Conservation (phyloP, 2,888 invertebrate species). For the Hydrotaea cyrtoneurina region DNA sequence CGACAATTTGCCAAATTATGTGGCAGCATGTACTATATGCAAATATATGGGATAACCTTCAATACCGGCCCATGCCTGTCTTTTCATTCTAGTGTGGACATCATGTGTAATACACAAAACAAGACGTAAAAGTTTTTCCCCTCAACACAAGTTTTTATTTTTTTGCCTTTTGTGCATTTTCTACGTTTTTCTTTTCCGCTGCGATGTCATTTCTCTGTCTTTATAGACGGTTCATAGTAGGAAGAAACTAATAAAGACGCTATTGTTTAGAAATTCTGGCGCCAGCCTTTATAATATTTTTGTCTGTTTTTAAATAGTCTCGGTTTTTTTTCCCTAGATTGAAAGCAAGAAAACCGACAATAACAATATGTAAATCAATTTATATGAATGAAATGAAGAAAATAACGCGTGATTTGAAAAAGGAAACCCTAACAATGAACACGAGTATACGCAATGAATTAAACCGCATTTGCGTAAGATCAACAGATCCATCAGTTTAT, state of each 20-base stretch:
- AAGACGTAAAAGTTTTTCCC: too few relatives aligned
- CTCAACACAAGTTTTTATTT: neutral
- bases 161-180: neutral
- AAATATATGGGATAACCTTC: slow-evolving; percentile 1
- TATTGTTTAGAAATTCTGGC: slow-evolving; percentile 31
- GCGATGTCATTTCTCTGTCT: neutral
- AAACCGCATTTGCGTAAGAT: too few relatives aligned
- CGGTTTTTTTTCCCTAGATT: neutral
- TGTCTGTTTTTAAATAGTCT: neutral
- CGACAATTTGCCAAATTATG: slow-evolving; percentile 3
- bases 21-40: neutral
- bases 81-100: neutral
- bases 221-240: neutral
- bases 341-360: slow-evolving; percentile 7
- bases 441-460: slow-evolving; percentile 24
- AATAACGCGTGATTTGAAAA: neutral
- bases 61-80: neutral
- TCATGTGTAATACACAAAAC: too few relatives aligned
- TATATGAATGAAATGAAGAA: slow-evolving; percentile 4
- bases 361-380: neutral
- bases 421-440: slow-evolving; percentile 4
- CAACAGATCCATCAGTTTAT: too few relatives aligned
- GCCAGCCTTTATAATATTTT: slow-evolving; percentile 10
- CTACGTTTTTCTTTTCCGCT: neutral
- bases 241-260: slow-evolving; percentile 16